Conservation (phyloP, 1,140 invertebrate species). For the Macrosteles quadrilineatus region DNA sequence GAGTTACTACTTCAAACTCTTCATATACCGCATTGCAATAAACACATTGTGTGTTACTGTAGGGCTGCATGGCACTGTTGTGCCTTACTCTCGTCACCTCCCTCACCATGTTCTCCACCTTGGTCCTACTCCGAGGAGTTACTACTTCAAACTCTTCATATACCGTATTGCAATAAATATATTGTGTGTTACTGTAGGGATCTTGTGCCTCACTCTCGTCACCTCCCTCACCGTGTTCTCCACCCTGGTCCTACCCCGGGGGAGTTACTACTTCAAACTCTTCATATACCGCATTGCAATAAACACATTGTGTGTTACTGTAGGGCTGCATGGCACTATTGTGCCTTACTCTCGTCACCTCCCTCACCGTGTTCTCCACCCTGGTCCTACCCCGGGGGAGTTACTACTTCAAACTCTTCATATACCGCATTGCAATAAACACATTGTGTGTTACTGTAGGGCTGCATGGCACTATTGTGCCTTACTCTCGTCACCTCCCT, state of each 20-base stretch:
- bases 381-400: constrained; percentile 77
- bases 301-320: too few species aligned
- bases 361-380: constrained; percentile 74
- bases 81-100: constrained; percentile 80
- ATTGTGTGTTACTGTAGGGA: constrained; percentile 64
- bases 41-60: too few species aligned
- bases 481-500: constrained; percentile 80
- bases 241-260: constrained; percentile 72
- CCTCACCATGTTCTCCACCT: constrained; percentile 73
- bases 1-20: constrained; percentile 78
- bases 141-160: constrained; percentile 74
- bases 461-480: constrained; percentile 77
- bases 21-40: too few species aligned
- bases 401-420: constrained; percentile 74
- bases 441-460: constrained; percentile 62
- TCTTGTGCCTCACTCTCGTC: constrained; percentile 81
- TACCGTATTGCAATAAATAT: too few species aligned
- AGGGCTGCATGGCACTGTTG: constrained; percentile 79
- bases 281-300: too few species aligned
- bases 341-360: constrained; percentile 79
- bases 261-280: constrained; percentile 82
- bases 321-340: constrained; percentile 80
- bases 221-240: constrained; percentile 78
- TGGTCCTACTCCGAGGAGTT: constrained; percentile 79
- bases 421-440: too few species aligned